A percentile compares a stretch with the other conserved stretches of the same genome.
Evolutionary conservation across 2,797 vertebrate genomes (phyloP).

Genomic region (Hapalemur alaotrensis): DNA sequence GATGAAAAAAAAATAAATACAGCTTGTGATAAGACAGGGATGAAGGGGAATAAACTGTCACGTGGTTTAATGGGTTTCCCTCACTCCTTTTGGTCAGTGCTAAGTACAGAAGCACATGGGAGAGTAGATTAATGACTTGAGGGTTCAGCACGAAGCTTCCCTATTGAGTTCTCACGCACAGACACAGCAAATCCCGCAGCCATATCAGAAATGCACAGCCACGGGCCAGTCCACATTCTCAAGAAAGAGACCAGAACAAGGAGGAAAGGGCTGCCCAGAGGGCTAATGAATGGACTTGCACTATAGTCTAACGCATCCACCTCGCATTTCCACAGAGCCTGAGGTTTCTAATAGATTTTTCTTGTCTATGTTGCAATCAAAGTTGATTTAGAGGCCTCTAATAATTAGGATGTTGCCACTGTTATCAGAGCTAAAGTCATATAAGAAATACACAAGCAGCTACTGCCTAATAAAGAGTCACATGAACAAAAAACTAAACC

Average conservation of each 20-base stretch:
- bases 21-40: too few species aligned
- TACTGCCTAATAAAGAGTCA: constrained; percentile 70
- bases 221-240: neutral
- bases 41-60: neutral
- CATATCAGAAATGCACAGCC: neutral
- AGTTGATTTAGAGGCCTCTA: constrained; percentile 61
- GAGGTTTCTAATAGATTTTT: constrained; percentile 45
- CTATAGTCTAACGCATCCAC: neutral
- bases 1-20: neutral
- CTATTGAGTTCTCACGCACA: neutral
- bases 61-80: fast-evolving
- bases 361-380: constrained; percentile 58
- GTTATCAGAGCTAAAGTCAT: constrained; percentile 63
- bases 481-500: constrained; percentile 72
- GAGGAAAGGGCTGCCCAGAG: neutral
- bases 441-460: constrained; percentile 74
- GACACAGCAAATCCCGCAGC: neutral
- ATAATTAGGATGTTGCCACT: constrained; percentile 68
- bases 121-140: neutral
- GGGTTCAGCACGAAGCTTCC: neutral
- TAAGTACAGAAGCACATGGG: fast-evolving
- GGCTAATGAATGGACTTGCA: neutral
- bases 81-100: fast-evolving
- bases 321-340: neutral
- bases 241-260: neutral